Conservation (phyloP, 2,113 vertebrate species). For the Elephantulus edwardii region DNA sequence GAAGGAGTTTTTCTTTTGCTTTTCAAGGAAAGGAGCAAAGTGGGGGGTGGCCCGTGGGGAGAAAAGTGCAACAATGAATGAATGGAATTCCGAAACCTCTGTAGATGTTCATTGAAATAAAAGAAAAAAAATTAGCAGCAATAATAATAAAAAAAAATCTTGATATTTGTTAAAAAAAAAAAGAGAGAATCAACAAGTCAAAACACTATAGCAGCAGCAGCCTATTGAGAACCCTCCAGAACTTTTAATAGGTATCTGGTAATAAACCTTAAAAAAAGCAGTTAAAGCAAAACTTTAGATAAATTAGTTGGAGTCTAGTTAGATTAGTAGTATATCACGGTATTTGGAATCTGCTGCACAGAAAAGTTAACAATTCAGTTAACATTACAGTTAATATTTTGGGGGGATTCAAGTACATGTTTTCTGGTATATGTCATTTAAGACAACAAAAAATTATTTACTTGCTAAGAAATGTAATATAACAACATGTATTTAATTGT, state of each 20-base stretch:
- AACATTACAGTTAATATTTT: too few relatives aligned
- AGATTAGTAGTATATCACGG: constrained; percentile 20
- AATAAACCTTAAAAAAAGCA: constrained; percentile 27
- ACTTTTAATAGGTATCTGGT: neutral
- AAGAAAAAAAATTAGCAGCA: too few relatives aligned
- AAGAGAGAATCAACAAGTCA: neutral
- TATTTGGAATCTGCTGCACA: neutral
- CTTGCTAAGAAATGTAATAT: constrained; percentile 37
- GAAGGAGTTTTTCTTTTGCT: too few relatives aligned
- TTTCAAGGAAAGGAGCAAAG: too few relatives aligned
- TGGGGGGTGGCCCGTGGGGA: too few relatives aligned
- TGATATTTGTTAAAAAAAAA: too few relatives aligned
- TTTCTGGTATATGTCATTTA: constrained; percentile 29
- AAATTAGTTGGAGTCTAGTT: constrained; percentile 7
- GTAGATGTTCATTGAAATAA: too few relatives aligned
- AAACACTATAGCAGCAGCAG: neutral
- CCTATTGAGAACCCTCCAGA: neutral
- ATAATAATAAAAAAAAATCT: too few relatives aligned
- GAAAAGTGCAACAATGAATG: too few relatives aligned
- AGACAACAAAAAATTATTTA: constrained; percentile 22
- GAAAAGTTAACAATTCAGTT: constrained; percentile 21
- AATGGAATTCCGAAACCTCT: too few relatives aligned
- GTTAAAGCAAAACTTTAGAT: constrained; percentile 40
- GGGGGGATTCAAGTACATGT: neutral
- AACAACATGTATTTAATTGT: constrained; percentile 30